These are phyloP conservation scores for Apodemus speciosus DNA, from an alignment of 2,113 vertebrate genomes.

Conservation along the genomic window DNA sequence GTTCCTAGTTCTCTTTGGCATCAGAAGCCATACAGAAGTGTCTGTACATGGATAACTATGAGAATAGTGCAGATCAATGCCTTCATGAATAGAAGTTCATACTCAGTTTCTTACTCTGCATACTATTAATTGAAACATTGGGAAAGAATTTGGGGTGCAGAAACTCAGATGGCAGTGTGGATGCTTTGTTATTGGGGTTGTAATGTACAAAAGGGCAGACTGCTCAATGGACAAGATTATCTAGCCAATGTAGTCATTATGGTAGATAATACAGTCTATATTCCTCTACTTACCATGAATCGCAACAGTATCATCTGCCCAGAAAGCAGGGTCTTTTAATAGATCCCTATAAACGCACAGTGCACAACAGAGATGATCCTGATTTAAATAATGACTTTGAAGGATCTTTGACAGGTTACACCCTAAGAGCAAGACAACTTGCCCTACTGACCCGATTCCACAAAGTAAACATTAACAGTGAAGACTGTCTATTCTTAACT, in stretches of 20 bases:
- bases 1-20: slow-evolving; percentile 18
- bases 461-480: background rate
- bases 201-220: background rate
- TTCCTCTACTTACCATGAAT: background rate
- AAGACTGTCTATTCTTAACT: slow-evolving; percentile 22
- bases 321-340: background rate
- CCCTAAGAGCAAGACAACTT: slow-evolving; percentile 16
- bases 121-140: background rate
- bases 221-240: slow-evolving; percentile 17
- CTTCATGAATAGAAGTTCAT: background rate
- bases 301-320: background rate
- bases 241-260: background rate
- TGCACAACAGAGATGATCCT: background rate
- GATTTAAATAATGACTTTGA: slow-evolving; percentile 40
- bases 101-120: background rate
- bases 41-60: background rate
- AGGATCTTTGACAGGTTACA: slow-evolving; percentile 35
- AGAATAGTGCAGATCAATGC: background rate
- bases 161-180: background rate
- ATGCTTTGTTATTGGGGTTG: background rate
- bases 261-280: background rate
- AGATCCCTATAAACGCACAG: background rate
- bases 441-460: slow-evolving; percentile 29
- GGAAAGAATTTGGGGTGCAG: background rate
- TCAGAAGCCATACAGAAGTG: background rate